Evolutionary conservation across 2,797 vertebrate genomes (phyloP).

Genomic region (Parauchenoglanis ngamensis): DNA sequence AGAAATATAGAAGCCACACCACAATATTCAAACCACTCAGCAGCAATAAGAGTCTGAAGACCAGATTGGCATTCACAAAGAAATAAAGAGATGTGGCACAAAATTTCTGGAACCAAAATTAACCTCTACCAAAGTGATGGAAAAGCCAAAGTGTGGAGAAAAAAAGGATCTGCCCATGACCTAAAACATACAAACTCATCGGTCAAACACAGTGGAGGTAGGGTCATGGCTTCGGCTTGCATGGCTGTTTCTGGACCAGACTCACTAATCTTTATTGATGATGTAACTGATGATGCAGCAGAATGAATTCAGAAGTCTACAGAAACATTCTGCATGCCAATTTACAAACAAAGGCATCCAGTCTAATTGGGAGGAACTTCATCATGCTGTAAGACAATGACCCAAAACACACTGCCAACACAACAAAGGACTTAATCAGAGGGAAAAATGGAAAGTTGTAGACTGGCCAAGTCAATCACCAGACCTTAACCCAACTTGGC

Average conservation of each 20-base stretch:
- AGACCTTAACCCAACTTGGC: not conserved
- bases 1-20: not conserved
- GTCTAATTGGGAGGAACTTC: not conserved
- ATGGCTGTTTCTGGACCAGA: not conserved
- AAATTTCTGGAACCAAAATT: not conserved
- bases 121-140: no score
- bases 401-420: not conserved
- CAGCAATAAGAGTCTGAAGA: no score
- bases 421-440: not conserved
- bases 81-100: not conserved
- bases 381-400: no score
- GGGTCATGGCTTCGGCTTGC: not conserved
- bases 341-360: not conserved
- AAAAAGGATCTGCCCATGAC: no score
- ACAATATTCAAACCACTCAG: not conserved
- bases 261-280: no score
- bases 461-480: no score
- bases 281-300: no score
- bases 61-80: not conserved
- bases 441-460: no score
- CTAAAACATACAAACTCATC: no score
- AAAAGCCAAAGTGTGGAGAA: no score
- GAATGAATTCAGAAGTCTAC: no score
- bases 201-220: not conserved
- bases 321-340: not conserved